Evolutionary conservation across 1,140 invertebrate species (phyloP).

Genomic region (Oryzaephilus surinamensis): DNA sequence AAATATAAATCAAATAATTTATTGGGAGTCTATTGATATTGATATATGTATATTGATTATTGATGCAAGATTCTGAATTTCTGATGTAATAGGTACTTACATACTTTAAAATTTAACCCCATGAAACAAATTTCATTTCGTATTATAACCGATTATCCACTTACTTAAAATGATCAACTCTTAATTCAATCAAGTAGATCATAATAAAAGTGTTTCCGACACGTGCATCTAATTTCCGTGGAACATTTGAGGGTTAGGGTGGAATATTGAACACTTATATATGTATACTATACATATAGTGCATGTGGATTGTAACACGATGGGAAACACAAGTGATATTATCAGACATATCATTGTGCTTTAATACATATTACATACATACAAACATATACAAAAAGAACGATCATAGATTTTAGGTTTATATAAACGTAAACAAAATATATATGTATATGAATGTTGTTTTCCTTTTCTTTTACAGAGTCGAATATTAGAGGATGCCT

Average conservation of each 20-base stretch:
- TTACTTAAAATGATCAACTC: constrained; percentile 7
- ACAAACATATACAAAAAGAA: too few relatives aligned
- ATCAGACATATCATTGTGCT: constrained; percentile 5
- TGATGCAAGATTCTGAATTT: too few relatives aligned
- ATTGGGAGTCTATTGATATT: too few relatives aligned
- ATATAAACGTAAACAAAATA: too few relatives aligned
- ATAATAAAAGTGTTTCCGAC: constrained; percentile 15
- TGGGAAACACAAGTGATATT: constrained; percentile 2
- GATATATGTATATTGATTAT: too few relatives aligned
- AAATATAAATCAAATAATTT: too few relatives aligned
- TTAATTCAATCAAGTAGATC: constrained; percentile 19
- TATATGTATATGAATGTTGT: too few relatives aligned
- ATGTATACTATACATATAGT: neutral
- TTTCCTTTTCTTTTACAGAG: constrained; percentile 59
- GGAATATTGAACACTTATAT: constrained; percentile 6
- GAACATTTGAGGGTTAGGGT: constrained; percentile 9
- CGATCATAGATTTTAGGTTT: too few relatives aligned
- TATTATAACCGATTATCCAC: too few relatives aligned
- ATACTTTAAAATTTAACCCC: too few relatives aligned
- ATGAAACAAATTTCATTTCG: too few relatives aligned
- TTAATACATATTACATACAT: constrained; percentile 7
- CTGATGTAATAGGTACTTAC: too few relatives aligned
- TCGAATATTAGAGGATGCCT: constrained; percentile 77
- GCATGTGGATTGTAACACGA: neutral
- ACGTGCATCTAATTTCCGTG: constrained; percentile 17